Evolutionary conservation across 2,888 invertebrate genomes (phyloP).

Genomic region (Thalpophila matura): DNA sequence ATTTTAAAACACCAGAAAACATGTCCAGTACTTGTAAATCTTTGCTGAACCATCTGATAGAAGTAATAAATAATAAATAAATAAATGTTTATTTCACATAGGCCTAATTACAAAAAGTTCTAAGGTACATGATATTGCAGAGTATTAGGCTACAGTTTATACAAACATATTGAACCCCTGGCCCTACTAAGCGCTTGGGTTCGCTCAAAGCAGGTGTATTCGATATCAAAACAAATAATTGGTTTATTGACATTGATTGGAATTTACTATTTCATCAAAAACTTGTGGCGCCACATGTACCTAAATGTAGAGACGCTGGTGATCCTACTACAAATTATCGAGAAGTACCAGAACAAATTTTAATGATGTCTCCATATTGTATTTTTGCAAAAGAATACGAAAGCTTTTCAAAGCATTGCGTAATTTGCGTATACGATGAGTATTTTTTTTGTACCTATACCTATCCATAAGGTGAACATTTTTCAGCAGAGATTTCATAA

Average conservation of each 20-base stretch:
- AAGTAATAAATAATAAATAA: conserved; percentile 86
- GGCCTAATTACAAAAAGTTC: too few relatives aligned
- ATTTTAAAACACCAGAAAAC: conserved; percentile 95
- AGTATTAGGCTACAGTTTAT: conserved; percentile 95
- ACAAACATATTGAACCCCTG: too few relatives aligned
- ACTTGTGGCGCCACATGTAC: conserved; percentile 91
- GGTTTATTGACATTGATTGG: conserved; percentile 96
- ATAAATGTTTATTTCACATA: too few relatives aligned
- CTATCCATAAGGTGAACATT: background rate
- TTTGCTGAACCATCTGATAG: conserved; percentile 94
- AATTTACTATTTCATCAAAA: conserved; percentile 95
- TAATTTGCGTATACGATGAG: background rate
- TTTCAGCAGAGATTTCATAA: conserved; percentile 1
- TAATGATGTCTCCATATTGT: conserved; percentile 86
- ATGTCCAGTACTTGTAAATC: conserved; percentile 95
- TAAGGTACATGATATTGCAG: too few relatives aligned
- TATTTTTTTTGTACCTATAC: background rate
- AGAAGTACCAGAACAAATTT: conserved; percentile 87
- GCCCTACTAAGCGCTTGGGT: conserved; percentile 93
- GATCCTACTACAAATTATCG: conserved; percentile 94
- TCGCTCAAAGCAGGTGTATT: conserved; percentile 95
- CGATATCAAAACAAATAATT: conserved; percentile 97
- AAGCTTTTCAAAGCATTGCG: conserved; percentile 89
- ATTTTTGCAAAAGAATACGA: conserved; percentile 92
- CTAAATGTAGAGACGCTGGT: conserved; percentile 87